Percentiles rank a stretch among this genome's conserved stretches.
phyloP scores from a whole-genome alignment of 2,113 vertebrate species.

The Odontesthes bonariensis region DNA sequence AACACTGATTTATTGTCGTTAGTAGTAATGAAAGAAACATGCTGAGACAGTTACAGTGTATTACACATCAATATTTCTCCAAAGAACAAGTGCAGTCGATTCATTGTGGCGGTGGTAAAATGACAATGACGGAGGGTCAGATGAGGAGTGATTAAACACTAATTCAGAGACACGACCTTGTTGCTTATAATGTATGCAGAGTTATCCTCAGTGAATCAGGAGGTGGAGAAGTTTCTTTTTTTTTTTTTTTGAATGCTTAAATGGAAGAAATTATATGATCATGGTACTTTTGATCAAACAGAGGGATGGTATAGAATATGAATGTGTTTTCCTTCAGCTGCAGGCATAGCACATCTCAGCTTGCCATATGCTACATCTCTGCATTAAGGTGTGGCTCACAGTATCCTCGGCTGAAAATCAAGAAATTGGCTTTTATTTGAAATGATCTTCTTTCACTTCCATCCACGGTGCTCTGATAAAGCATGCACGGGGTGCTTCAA shows the following conservation, averaged over 20 bases:
- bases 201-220: slow-evolving; percentile 52
- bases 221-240: slow-evolving; percentile 36
- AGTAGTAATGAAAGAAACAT: slow-evolving; percentile 59
- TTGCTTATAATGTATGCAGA: slow-evolving; percentile 70
- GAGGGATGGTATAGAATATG: slow-evolving; percentile 58
- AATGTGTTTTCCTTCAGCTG: slow-evolving; percentile 52
- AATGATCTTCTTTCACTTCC: slow-evolving; percentile 30
- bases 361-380: slow-evolving; percentile 60
- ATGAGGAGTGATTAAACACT: slow-evolving; percentile 74
- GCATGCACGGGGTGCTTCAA: slow-evolving; percentile 27
- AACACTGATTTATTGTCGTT: slow-evolving; percentile 59
- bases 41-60: slow-evolving; percentile 46
- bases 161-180: slow-evolving; percentile 56
- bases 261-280: slow-evolving; percentile 69
- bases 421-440: slow-evolving; percentile 47
- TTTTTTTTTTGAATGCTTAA: slow-evolving; percentile 49
- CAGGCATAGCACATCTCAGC: slow-evolving; percentile 63
- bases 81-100: slow-evolving; percentile 68
- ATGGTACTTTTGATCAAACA: slow-evolving; percentile 60
- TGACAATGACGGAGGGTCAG: slow-evolving; percentile 73
- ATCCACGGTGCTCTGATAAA: slow-evolving; percentile 29
- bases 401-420: slow-evolving; percentile 45
- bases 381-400: slow-evolving; percentile 53
- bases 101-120: slow-evolving; percentile 64
- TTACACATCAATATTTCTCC: slow-evolving; percentile 61